These are phyloP conservation scores for Podarcis siculus DNA, from an alignment of 2,797 vertebrate genomes.

Conservation along the genomic window DNA sequence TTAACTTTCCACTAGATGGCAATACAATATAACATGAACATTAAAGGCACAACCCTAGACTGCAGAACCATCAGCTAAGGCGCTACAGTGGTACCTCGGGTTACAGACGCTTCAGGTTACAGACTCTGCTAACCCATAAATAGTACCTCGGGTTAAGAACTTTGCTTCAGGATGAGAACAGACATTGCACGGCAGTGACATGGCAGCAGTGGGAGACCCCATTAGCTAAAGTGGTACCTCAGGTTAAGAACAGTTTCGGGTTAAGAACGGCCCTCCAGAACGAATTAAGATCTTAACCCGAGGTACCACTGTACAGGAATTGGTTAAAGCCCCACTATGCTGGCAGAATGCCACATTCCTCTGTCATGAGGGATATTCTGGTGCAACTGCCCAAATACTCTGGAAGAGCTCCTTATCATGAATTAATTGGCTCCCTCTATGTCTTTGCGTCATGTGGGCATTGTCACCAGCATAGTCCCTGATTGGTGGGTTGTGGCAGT, in stretches of 20 bases:
- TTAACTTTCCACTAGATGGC: conserved; percentile 54
- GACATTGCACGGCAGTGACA: no score
- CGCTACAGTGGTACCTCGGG: background rate
- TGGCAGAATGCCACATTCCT: no score
- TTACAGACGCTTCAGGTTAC: no score
- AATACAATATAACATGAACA: conserved; percentile 4
- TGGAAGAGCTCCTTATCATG: background rate
- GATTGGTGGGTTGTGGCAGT: background rate
- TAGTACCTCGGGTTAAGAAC: no score
- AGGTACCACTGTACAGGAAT: background rate
- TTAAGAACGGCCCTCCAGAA: no score
- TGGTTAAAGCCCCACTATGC: background rate
- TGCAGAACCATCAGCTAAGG: background rate
- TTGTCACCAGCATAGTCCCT: background rate
- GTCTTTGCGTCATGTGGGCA: background rate
- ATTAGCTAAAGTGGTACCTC: no score
- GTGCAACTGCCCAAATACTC: background rate
- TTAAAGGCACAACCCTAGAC: background rate
- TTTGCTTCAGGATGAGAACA: no score
- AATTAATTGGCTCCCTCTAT: background rate
- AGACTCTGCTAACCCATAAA: no score
- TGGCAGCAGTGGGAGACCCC: no score
- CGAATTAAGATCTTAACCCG: no score
- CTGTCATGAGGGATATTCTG: background rate
- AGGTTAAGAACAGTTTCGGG: no score